Conservation (phyloP, 2,113 vertebrate species). For the Cyphomyrus discorhynchus region DNA sequence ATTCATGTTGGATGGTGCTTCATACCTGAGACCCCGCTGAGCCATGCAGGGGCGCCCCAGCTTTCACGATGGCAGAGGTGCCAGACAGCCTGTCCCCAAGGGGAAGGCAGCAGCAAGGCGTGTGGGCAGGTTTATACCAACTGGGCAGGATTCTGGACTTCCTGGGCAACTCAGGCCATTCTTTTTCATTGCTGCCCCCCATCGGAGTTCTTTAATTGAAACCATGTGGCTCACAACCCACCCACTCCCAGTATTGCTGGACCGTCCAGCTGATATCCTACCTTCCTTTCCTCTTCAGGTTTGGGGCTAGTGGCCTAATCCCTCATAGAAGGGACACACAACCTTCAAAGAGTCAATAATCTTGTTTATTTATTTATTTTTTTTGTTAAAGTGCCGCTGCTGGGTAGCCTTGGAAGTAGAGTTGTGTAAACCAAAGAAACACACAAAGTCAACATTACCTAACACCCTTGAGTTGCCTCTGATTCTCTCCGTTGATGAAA, state of each 20-base stretch:
- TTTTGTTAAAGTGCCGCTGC: too few relatives aligned
- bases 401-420: too few relatives aligned
- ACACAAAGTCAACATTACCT: background rate
- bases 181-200: background rate
- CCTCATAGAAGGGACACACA: too few relatives aligned
- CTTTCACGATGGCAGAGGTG: background rate
- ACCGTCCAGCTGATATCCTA: too few relatives aligned
- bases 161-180: background rate
- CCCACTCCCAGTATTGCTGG: too few relatives aligned
- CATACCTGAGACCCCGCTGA: background rate
- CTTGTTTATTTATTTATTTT: too few relatives aligned
- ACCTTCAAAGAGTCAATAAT: too few relatives aligned
- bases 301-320: too few relatives aligned
- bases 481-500: conserved; percentile 29
- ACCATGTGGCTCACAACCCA: background rate
- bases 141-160: background rate
- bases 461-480: background rate
- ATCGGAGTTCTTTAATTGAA: background rate
- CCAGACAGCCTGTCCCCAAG: background rate
- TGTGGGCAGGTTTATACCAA: background rate
- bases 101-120: background rate
- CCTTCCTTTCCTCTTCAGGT: too few relatives aligned
- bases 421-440: background rate
- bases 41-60: background rate
- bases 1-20: background rate